These are phyloP conservation scores for Stigmatopora argus DNA, from an alignment of 2,113 vertebrate genomes.

Conservation along the genomic window DNA sequence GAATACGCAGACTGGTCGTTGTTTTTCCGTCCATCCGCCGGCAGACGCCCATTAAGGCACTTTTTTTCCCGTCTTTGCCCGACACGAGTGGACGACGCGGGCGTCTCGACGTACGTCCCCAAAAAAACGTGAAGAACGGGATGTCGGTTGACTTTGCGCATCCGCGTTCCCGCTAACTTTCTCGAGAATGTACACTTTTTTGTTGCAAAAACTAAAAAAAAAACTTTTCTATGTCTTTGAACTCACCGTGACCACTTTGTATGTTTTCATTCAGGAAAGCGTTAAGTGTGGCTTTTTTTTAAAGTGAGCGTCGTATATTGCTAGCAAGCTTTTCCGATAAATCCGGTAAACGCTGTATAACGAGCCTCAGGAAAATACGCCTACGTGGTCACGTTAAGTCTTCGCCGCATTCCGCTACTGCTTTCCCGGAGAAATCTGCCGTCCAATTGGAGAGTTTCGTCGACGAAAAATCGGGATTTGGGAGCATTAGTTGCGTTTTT, in stretches of 20 bases:
- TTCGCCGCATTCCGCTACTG: conserved; percentile 34
- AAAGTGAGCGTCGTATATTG: background rate
- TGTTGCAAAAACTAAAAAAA: background rate
- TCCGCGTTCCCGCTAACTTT: background rate
- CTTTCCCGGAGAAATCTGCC: conserved; percentile 52
- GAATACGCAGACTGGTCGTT: background rate
- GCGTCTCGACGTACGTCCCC: no score
- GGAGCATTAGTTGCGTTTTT: no score
- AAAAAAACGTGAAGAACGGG: background rate
- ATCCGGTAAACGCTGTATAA: background rate
- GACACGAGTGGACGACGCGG: background rate
- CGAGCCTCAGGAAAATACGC: background rate
- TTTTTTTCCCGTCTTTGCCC: background rate
- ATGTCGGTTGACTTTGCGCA: background rate
- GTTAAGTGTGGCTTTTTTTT: background rate
- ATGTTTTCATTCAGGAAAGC: background rate
- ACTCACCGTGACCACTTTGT: background rate
- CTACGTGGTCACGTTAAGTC: background rate
- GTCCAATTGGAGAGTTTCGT: background rate
- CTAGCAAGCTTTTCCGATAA: background rate
- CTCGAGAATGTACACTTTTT: background rate
- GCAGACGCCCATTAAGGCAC: background rate
- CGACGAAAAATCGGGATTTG: no score
- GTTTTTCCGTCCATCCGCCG: background rate
- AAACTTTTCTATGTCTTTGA: conserved; percentile 1